These are phyloP conservation scores for Stramonita haemastoma DNA, from an alignment of 2,888 invertebrate species.

Conservation along the genomic window DNA sequence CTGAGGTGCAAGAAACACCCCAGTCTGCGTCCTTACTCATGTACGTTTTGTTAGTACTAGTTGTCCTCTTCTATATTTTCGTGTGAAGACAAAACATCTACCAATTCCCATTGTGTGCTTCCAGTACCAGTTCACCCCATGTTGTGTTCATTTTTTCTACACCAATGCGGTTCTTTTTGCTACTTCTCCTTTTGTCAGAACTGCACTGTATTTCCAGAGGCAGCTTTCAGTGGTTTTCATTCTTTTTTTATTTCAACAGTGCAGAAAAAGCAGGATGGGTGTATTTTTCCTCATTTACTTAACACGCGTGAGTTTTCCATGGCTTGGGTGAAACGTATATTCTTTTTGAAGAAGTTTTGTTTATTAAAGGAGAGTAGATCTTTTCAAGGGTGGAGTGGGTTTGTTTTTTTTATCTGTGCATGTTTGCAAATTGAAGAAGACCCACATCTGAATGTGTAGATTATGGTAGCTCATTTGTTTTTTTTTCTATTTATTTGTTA, in stretches of 20 bases:
- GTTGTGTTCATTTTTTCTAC: background rate
- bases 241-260: background rate
- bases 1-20: background rate
- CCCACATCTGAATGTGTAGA: too few relatives aligned
- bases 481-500: too few relatives aligned
- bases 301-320: background rate
- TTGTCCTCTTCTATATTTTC: conserved; percentile 25
- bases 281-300: background rate
- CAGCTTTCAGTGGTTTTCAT: background rate
- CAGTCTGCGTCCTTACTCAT: background rate
- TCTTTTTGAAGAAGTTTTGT: background rate
- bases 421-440: background rate
- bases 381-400: background rate
- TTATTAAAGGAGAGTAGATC: conserved; percentile 3
- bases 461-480: too few relatives aligned
- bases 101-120: background rate
- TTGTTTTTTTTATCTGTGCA: background rate
- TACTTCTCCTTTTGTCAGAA: background rate
- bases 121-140: background rate
- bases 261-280: background rate
- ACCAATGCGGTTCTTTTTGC: background rate
- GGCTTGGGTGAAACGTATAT: background rate
- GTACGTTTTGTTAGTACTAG: background rate
- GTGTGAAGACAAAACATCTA: conserved; percentile 13
- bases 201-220: conserved; percentile 7